Percentiles rank a stretch among this genome's conserved stretches.
Evolutionary conservation across 2,888 invertebrate species (phyloP).

Genomic region (Nudaria mundana): DNA sequence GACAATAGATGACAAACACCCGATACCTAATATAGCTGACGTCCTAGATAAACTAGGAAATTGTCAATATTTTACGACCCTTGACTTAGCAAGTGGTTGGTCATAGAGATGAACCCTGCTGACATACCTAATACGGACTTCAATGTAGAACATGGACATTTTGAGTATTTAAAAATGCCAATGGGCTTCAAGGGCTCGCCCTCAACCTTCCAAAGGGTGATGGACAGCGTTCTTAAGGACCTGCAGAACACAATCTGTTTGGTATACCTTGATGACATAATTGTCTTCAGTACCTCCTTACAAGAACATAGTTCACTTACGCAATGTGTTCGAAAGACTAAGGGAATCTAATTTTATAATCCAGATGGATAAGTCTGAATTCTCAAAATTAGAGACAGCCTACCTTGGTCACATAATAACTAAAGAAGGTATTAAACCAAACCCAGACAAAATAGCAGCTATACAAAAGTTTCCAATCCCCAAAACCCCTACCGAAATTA

Average conservation of each 20-base stretch:
- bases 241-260: not conserved
- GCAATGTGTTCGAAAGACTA: slow-evolving; percentile 4
- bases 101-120: slow-evolving; percentile 2
- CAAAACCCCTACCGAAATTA: not conserved
- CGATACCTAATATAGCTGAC: slow-evolving; percentile 1
- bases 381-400: slow-evolving; percentile 7
- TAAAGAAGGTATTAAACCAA: slow-evolving; percentile 6
- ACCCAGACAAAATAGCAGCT: slow-evolving; percentile 2
- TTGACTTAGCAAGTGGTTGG: slow-evolving; percentile 3
- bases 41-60: slow-evolving; percentile 5
- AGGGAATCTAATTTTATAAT: slow-evolving; percentile 8
- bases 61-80: slow-evolving; percentile 1
- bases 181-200: slow-evolving; percentile 10
- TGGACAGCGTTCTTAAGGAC: slow-evolving; percentile 5
- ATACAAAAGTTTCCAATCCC: slow-evolving; percentile 2
- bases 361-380: slow-evolving; percentile 6
- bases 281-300: not conserved
- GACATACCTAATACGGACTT: slow-evolving; percentile 5
- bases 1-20: slow-evolving; percentile 1
- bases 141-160: slow-evolving; percentile 5
- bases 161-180: slow-evolving; percentile 2
- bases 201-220: slow-evolving; percentile 6
- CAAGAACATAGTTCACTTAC: slow-evolving; percentile 1
- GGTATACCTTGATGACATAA: slow-evolving; percentile 1
- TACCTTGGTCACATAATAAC: slow-evolving; percentile 5